Evolutionary conservation across 1,140 invertebrate genomes (phyloP).

Genomic region (Saccostrea cuccullata): DNA sequence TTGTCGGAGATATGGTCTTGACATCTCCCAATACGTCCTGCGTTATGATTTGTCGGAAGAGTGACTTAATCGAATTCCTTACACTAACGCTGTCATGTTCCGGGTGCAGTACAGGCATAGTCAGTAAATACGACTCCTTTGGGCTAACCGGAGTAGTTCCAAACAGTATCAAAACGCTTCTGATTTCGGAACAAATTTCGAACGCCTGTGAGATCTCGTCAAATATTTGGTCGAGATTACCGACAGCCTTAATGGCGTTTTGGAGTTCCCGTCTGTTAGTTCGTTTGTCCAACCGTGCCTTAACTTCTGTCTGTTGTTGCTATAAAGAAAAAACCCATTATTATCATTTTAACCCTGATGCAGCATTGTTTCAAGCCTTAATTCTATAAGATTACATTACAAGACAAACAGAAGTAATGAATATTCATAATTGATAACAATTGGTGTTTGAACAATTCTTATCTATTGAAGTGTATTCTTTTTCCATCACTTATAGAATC

Average conservation of each 20-base stretch:
- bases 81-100: conserved; percentile 65
- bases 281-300: neutral
- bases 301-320: neutral
- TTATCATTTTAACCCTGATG: neutral
- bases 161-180: conserved; percentile 64
- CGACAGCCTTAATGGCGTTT: conserved; percentile 58
- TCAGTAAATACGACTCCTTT: conserved; percentile 70
- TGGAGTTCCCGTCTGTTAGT: conserved; percentile 36
- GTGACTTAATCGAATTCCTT: conserved; percentile 61
- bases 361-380: neutral
- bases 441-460: conserved; percentile 6
- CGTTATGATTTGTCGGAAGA: conserved; percentile 68
- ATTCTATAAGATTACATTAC: conserved; percentile 7
- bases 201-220: conserved; percentile 65
- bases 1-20: conserved; percentile 62
- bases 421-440: neutral
- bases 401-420: conserved; percentile 2
- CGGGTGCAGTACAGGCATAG: conserved; percentile 66
- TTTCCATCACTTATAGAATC: neutral
- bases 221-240: conserved; percentile 64
- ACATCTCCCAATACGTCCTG: conserved; percentile 62
- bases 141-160: conserved; percentile 71
- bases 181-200: conserved; percentile 68
- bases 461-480: conserved; percentile 23
- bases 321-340: neutral